Conservation (phyloP, 1,140 invertebrate genomes). For the Brachionus sp. region DNA sequence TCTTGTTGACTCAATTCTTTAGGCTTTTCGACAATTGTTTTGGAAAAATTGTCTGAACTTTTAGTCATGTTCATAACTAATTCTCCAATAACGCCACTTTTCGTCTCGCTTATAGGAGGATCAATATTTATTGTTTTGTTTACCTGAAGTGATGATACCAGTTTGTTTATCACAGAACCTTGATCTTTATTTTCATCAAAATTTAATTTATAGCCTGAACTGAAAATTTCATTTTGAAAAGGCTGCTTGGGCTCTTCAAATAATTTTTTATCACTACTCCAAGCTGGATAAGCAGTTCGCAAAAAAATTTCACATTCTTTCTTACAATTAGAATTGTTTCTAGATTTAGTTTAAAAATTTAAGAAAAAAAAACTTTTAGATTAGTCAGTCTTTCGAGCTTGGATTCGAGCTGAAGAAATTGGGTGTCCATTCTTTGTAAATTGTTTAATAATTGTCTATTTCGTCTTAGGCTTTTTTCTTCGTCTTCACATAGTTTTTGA, state of each 20-base stretch:
- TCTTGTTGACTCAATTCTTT: not conserved
- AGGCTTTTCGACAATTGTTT: not conserved
- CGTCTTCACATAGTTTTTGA: conserved; percentile 19
- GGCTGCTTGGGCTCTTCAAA: not conserved
- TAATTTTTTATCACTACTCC: conserved; percentile 23
- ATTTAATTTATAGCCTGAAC: not conserved
- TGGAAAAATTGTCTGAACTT: not conserved
- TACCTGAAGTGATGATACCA: not conserved
- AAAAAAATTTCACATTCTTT: conserved; percentile 38
- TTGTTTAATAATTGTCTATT: conserved; percentile 18
- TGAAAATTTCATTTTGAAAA: not conserved
- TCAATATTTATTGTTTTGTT: not conserved
- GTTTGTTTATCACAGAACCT: not conserved
- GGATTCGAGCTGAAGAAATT: conserved; percentile 33
- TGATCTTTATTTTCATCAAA: not conserved
- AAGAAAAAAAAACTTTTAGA: conserved; percentile 5
- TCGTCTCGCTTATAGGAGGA: not conserved
- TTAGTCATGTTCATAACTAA: conserved; percentile 1
- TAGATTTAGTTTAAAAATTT: not conserved
- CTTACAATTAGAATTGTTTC: not conserved
- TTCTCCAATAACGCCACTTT: not conserved
- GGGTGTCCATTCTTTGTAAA: conserved; percentile 24
- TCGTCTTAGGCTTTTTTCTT: conserved; percentile 39
- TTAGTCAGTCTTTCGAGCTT: conserved; percentile 27
- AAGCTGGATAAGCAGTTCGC: conserved; percentile 25